Evolutionary conservation across 2,113 vertebrate genomes (phyloP).

Genomic region (Ursus arctos): DNA sequence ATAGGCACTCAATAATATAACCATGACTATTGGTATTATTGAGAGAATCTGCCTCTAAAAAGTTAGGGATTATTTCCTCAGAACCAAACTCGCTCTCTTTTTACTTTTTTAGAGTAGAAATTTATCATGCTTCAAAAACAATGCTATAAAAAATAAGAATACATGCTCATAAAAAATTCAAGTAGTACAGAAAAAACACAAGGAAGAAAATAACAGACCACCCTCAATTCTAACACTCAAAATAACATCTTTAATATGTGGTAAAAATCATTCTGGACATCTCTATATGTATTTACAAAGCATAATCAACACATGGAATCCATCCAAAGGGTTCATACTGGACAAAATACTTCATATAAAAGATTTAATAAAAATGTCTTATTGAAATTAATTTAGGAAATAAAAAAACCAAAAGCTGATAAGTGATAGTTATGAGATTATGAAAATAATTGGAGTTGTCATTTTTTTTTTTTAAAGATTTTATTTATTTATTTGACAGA

Average conservation of each 20-base stretch:
- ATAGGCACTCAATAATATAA: neutral
- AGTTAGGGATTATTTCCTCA: neutral
- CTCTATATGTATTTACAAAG: neutral
- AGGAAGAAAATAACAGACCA: constrained; percentile 9
- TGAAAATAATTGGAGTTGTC: neutral
- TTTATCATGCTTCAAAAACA: constrained; percentile 13
- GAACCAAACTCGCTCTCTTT: neutral
- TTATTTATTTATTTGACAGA: neutral
- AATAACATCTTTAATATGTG: constrained; percentile 28
- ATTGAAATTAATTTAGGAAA: constrained; percentile 48
- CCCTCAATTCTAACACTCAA: constrained; percentile 22
- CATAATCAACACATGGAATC: neutral
- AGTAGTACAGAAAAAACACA: neutral
- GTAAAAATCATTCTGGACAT: neutral
- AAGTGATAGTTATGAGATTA: neutral
- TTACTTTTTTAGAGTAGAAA: neutral
- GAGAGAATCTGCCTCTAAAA: neutral
- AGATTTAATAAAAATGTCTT: constrained; percentile 23
- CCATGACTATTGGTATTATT: neutral
- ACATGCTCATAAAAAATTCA: constrained; percentile 3
- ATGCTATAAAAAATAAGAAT: constrained; percentile 5
- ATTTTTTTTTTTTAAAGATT: neutral
- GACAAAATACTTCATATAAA: constrained; percentile 32
- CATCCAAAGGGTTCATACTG: neutral
- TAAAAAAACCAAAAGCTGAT: neutral